Base-by-base conservation (phyloP, 2,888 invertebrate genomes). In the Chrysomela aeneicollis region DNA sequence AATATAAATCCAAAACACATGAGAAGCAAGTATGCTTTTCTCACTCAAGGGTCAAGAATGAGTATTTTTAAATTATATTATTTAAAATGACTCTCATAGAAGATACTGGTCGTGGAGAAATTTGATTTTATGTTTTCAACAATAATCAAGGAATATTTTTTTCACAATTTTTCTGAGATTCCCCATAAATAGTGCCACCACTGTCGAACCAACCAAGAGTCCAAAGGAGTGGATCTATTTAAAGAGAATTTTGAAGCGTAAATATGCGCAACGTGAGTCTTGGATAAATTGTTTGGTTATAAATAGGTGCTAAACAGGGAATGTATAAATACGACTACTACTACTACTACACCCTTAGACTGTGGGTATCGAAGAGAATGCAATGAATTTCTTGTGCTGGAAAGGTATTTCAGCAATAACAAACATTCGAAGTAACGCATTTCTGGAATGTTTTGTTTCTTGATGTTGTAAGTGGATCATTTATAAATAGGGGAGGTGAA, bases 241-340 rank as follows among this genome's bases (percentile, higher is more conserved):
- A 73, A 63, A 70, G 77, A 72, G 66, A 71, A 67, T 76, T 75
- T 68, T 71, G 72, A 74, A 75, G 73, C 70, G 73, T 77, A 78
- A 77, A 75, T 77, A 78, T 78, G 74, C 73, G 71, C 51, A 61
- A 75, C 79, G 78, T 78, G 73, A 54, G 79, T 80, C 80, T 70
- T 51, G 57, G 75, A 72, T 71, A 68, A 60, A 64, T 66, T 55
- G 66, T 63, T 57, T 64, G 53, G 68, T 72, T 78, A 79, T 74
- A 80, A 79, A 79, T 79, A 79, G 78, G 73, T 72, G 75, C 63
- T 68, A 67, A 70, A 66, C 52, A 61, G 57, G 50, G 61, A 59
- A 30, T 58, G 57, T 71, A 71, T 70, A 73, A 73, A 74, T 72
- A 70, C 37, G 54, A 18, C 42, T 57, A 37, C 46, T 18, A 37